Evolutionary conservation across 2,888 invertebrate species (phyloP).

Genomic region (Bruchidius siliquastri): DNA sequence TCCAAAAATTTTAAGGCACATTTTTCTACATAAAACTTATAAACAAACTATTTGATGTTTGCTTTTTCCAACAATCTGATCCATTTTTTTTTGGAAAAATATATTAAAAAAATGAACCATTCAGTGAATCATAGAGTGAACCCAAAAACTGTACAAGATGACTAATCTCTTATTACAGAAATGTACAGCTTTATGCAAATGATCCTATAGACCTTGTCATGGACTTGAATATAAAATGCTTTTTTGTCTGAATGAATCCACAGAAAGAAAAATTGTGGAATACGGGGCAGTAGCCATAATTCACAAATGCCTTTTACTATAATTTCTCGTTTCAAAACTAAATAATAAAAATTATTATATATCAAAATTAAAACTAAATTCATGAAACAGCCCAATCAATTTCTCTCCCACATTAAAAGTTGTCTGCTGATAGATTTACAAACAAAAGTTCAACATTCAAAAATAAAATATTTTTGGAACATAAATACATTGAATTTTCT

Average conservation of each 20-base stretch:
- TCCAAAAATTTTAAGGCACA: too few species aligned
- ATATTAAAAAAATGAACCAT: too few species aligned
- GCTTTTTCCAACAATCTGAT: too few species aligned
- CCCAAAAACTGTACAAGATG: background rate
- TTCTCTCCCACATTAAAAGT: background rate
- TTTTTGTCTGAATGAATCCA: background rate
- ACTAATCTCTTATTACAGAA: background rate
- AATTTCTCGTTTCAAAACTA: too few species aligned
- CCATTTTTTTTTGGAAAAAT: too few species aligned
- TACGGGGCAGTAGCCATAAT: too few species aligned
- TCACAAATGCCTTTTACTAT: too few species aligned
- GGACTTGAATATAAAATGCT: background rate
- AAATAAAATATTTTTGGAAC: background rate
- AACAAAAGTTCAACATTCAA: background rate
- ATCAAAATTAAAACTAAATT: background rate
- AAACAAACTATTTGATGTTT: too few species aligned
- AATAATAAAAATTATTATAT: too few species aligned
- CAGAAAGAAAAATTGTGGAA: too few species aligned
- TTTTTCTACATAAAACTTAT: too few species aligned
- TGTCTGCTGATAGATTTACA: background rate
- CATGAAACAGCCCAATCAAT: background rate
- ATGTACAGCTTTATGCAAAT: background rate
- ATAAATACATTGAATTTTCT: background rate
- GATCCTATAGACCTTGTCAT: background rate
- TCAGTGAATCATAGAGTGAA: background rate